Conservation (phyloP, 2,113 vertebrate genomes). For the Nansenia antarctica region DNA sequence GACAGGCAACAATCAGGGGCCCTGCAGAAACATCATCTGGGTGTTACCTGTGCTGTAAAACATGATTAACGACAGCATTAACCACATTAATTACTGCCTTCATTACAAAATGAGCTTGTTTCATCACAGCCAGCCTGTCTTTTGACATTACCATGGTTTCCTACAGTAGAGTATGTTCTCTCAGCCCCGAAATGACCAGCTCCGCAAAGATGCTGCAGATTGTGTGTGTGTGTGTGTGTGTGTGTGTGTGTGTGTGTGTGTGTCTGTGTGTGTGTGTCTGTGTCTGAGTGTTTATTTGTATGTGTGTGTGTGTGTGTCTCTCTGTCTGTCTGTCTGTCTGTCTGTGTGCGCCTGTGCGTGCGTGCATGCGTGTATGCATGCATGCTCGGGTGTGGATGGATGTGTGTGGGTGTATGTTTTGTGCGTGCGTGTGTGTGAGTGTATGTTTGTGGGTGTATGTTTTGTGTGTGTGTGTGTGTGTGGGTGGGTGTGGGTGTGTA, state of each 20-base stretch:
- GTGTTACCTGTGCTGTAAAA: conserved; percentile 10
- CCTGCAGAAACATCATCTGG: conserved; percentile 4
- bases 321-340: too few species aligned
- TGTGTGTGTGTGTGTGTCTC: too few species aligned
- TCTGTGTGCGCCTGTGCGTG: too few species aligned
- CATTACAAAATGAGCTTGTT: conserved; percentile 35
- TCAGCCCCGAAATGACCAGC: conserved; percentile 17
- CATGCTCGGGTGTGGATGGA: too few species aligned
- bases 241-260: not conserved
- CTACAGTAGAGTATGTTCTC: not conserved
- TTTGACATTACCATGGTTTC: not conserved
- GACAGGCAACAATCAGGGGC: not conserved
- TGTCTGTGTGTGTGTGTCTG: not conserved
- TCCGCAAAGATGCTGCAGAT: conserved; percentile 23
- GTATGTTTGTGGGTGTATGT: not conserved
- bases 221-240: not conserved
- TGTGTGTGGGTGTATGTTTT: too few species aligned
- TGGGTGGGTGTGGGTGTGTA: conserved; percentile 7
- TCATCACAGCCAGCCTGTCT: conserved; percentile 2
- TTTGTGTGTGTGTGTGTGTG: conserved; percentile 2
- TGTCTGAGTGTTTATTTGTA: conserved; percentile 52
- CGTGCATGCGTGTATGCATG: too few species aligned
- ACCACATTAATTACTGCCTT: conserved; percentile 33
- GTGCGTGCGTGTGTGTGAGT: not conserved
- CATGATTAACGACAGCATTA: conserved; percentile 46